Conservation (phyloP, 2,888 invertebrate genomes). For the Netelia virgata region DNA sequence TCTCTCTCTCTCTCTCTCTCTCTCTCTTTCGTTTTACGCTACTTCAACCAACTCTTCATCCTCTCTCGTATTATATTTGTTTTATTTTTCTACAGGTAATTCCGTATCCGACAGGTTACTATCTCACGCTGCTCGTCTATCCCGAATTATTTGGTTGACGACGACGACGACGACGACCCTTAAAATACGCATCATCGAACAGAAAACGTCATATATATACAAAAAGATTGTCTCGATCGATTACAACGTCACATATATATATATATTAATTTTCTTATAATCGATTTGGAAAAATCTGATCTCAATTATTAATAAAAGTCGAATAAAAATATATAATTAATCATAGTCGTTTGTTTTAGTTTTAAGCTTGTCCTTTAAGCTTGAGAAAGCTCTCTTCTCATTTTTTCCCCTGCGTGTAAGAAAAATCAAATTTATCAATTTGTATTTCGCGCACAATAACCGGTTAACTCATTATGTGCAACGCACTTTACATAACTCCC, state of each 20-base stretch:
- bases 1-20: conserved; percentile 55
- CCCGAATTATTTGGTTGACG: conserved; percentile 4
- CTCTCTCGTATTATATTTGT: conserved; percentile 76
- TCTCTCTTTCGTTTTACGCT: background rate
- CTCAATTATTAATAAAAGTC: background rate
- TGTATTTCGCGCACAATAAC: conserved; percentile 33
- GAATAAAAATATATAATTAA: background rate
- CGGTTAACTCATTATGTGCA: conserved; percentile 31
- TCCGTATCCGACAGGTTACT: conserved; percentile 80
- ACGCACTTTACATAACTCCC: conserved; percentile 40
- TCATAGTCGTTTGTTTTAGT: no score
- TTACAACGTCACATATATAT: background rate
- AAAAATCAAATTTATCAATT: conserved; percentile 45
- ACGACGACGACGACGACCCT: conserved; percentile 31
- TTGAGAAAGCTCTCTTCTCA: background rate
- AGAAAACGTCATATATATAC: conserved; percentile 11
- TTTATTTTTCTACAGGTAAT: conserved; percentile 80
- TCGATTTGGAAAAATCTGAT: conserved; percentile 7
- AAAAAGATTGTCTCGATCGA: background rate
- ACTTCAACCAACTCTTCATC: conserved; percentile 53
- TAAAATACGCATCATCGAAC: conserved; percentile 35
- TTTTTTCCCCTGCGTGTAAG: background rate
- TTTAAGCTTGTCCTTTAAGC: background rate
- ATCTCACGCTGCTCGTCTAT: conserved; percentile 78
- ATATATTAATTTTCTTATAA: background rate